Percentiles rank a stretch among this genome's conserved stretches.
Conservation (phyloP, 2,797 vertebrate species). For the Platyrinchus mystaceus region DNA sequence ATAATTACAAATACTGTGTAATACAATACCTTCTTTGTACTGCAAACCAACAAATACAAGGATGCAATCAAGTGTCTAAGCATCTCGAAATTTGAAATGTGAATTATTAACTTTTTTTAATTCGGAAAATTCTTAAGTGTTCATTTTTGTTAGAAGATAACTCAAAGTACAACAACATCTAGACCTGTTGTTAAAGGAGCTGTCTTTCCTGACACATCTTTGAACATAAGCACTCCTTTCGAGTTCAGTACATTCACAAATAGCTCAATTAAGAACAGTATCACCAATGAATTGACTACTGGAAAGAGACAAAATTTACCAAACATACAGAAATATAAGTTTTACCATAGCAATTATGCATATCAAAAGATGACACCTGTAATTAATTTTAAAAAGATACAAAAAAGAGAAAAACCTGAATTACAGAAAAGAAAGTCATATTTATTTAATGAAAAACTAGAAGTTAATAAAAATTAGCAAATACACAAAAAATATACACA, state of each 20-base stretch:
- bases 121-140: conserved; percentile 41
- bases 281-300: conserved; percentile 73
- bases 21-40: conserved; percentile 70
- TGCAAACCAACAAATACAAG: conserved; percentile 75
- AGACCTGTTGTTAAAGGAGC: conserved; percentile 58
- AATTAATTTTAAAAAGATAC: conserved; percentile 75
- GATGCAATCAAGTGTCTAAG: conserved; percentile 69
- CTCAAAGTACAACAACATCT: conserved; percentile 57
- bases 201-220: conserved; percentile 52
- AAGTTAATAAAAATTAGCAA: conserved; percentile 89
- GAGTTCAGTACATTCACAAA: conserved; percentile 65
- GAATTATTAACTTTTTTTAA: background rate
- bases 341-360: conserved; percentile 73
- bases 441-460: conserved; percentile 99
- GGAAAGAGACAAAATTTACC: conserved; percentile 70
- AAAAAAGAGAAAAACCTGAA: conserved; percentile 76
- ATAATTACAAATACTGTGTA: conserved; percentile 73
- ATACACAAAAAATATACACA: conserved; percentile 86
- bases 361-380: conserved; percentile 72
- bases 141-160: conserved; percentile 51
- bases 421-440: conserved; percentile 97
- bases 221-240: conserved; percentile 46
- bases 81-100: conserved; percentile 59
- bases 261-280: conserved; percentile 71
- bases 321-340: conserved; percentile 68